These are phyloP conservation scores for Umimayanthus kanabou DNA, from an alignment of 92 coral and sea anemone species.

Conservation along the genomic window DNA sequence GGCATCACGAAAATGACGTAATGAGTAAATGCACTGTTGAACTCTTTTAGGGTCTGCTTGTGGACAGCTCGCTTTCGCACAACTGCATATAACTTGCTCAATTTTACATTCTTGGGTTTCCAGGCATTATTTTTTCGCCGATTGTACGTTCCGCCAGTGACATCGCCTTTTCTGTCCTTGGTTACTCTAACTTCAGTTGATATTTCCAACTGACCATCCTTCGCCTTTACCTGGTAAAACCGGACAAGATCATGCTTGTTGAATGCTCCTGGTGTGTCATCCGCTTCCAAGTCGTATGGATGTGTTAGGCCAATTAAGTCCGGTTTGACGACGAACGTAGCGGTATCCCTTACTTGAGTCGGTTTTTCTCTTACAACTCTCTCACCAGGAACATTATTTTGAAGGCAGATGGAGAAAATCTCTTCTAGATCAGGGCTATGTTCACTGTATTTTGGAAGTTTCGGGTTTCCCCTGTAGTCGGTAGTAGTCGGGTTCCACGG, in stretches of 20 bases:
- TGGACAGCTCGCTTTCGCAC: constrained; percentile 42
- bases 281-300: constrained; percentile 53
- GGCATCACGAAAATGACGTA: constrained; percentile 48
- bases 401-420: constrained; percentile 41
- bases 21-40: constrained; percentile 32
- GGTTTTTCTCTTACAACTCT: constrained; percentile 35
- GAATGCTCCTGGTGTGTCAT: constrained; percentile 56
- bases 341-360: constrained; percentile 25
- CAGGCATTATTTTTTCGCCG: no score
- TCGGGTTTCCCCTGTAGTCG: constrained; percentile 25
- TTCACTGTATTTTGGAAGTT: constrained; percentile 32
- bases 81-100: constrained; percentile 33
- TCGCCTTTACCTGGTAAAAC: constrained; percentile 37
- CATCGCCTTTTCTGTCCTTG: constrained; percentile 39
- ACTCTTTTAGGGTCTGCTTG: constrained; percentile 15
- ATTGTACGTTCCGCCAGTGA: constrained; percentile 43
- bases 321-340: constrained; percentile 53
- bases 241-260: constrained; percentile 43
- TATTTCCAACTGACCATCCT: constrained; percentile 29
- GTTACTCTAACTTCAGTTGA: constrained; percentile 42
- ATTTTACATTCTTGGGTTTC: constrained; percentile 35
- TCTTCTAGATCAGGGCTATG: constrained; percentile 47
- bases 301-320: constrained; percentile 43
- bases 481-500: constrained; percentile 10
- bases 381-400: constrained; percentile 34